phyloP scores from a whole-genome alignment of 2,888 invertebrate genomes.

The Rhingia rostrata region DNA sequence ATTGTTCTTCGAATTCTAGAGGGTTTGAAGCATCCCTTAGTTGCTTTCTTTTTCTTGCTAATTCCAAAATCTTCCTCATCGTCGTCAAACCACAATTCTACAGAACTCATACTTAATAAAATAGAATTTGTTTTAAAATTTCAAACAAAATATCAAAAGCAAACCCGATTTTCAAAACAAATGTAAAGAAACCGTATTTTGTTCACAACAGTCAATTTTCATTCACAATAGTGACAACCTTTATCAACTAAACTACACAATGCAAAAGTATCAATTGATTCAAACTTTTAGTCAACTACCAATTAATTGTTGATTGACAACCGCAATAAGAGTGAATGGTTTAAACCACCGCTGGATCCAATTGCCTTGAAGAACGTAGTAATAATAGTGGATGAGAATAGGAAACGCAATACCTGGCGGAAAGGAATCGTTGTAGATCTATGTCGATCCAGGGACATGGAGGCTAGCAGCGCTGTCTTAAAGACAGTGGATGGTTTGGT shows the following conservation, averaged over 20 bases:
- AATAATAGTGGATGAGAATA: constrained; percentile 61
- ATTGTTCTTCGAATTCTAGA: no score
- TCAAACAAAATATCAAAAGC: no score
- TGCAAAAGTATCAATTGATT: constrained; percentile 43
- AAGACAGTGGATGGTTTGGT: constrained; percentile 41
- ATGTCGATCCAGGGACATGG: constrained; percentile 38
- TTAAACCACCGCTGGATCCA: constrained; percentile 15
- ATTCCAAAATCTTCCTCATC: no score
- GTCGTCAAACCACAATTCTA: no score
- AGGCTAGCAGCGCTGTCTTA: constrained; percentile 60
- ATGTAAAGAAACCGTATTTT: no score
- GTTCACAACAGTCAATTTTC: constrained; percentile 7
- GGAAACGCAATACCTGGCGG: constrained; percentile 52
- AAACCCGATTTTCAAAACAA: no score
- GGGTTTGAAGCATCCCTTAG: no score
- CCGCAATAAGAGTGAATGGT: constrained; percentile 52
- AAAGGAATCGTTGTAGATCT: constrained; percentile 58
- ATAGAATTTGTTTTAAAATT: no score
- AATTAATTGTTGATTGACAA: constrained; percentile 55
- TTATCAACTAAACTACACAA: no score
- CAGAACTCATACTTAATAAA: no score
- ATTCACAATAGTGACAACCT: no score
- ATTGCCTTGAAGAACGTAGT: constrained; percentile 45
- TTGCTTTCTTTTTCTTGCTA: no score
- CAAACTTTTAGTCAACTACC: constrained; percentile 50